Evolutionary conservation across 2,888 invertebrate species (phyloP).

Genomic region (Strigamia maritima): DNA sequence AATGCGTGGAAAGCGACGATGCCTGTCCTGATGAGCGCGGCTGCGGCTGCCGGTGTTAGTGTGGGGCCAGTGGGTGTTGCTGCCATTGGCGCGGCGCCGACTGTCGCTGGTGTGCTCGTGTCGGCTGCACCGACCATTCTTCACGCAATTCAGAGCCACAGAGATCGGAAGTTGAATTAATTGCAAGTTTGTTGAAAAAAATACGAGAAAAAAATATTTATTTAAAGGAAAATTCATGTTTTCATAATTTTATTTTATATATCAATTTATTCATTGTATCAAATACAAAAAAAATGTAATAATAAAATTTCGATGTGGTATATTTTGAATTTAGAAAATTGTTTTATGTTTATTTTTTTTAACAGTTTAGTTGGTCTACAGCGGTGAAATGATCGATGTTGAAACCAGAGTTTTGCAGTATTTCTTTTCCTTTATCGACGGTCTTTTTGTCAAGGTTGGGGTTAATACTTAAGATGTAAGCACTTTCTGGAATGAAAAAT

Average conservation of each 20-base stretch:
- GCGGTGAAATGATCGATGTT: background rate
- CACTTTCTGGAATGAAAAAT: background rate
- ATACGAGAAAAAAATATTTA: background rate
- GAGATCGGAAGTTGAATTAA: background rate
- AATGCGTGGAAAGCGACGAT: slow-evolving; percentile 9
- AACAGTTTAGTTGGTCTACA: background rate
- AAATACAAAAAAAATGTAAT: too few species aligned
- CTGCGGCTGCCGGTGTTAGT: background rate
- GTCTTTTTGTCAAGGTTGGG: background rate
- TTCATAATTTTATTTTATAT: background rate
- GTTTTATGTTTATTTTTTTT: too few species aligned
- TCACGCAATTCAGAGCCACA: background rate
- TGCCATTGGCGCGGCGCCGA: background rate
- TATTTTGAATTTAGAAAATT: background rate
- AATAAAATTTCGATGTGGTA: background rate
- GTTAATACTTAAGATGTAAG: background rate
- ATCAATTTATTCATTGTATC: background rate
- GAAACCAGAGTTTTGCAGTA: background rate
- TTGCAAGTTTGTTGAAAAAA: background rate
- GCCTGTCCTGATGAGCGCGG: background rate
- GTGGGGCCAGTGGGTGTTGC: background rate
- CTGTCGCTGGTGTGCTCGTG: background rate
- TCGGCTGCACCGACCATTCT: background rate
- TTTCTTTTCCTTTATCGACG: background rate
- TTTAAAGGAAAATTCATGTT: background rate